phyloP scores from a whole-genome alignment of 2,888 invertebrate species.

The Neocrepidodera transversa region DNA sequence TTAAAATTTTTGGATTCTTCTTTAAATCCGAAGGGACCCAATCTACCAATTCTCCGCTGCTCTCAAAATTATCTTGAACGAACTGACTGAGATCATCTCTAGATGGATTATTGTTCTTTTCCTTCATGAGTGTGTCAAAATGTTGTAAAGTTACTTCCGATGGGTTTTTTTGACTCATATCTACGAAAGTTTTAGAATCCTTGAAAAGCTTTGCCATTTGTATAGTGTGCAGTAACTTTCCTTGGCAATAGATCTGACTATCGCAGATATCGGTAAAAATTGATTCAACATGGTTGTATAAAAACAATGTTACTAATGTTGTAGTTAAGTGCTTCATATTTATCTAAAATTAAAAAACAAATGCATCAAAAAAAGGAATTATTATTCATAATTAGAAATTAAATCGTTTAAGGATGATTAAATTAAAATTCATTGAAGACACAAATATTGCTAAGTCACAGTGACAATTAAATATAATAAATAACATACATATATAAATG shows the following conservation, averaged over 20 bases:
- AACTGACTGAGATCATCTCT: slow-evolving; percentile 63
- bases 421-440: no score
- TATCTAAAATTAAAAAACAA: neutral
- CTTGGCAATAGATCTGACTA: slow-evolving; percentile 77
- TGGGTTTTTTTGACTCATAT: slow-evolving; percentile 58
- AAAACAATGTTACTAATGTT: slow-evolving; percentile 19
- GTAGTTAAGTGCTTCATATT: slow-evolving; percentile 25
- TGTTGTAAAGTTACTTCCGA: slow-evolving; percentile 65
- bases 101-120: slow-evolving; percentile 61
- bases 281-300: slow-evolving; percentile 9
- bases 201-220: slow-evolving; percentile 71
- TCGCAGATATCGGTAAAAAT: slow-evolving; percentile 53
- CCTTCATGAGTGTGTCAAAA: slow-evolving; percentile 66
- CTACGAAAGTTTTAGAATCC: slow-evolving; percentile 87
- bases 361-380: no score
- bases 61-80: slow-evolving; percentile 66
- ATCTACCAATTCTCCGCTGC: slow-evolving; percentile 65
- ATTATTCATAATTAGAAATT: no score
- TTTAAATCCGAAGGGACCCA: slow-evolving; percentile 69
- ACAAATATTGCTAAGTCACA: no score
- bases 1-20: slow-evolving; percentile 67
- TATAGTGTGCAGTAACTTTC: slow-evolving; percentile 74
- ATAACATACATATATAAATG: no score
- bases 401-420: no score
- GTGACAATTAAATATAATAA: no score